Evolutionary conservation across 2,113 vertebrate genomes (phyloP).

Genomic region (Lynx canadensis): DNA sequence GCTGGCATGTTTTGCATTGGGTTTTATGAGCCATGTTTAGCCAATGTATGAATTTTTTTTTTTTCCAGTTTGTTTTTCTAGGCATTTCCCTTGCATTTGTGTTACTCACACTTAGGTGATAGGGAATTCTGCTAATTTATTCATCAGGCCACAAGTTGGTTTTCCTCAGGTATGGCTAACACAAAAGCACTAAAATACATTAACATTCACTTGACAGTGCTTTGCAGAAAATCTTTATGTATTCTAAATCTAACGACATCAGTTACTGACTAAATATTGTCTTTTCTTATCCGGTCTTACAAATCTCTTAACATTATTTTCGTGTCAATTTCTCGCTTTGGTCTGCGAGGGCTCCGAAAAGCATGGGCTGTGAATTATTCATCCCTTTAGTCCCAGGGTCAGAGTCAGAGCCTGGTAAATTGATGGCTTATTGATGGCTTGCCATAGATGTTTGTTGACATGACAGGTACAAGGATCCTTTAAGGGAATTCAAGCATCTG

Average conservation of each 20-base stretch:
- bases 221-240: neutral
- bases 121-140: neutral
- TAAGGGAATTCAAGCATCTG: neutral
- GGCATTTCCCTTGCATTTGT: neutral
- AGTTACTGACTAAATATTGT: neutral
- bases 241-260: neutral
- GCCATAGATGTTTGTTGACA: neutral
- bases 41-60: neutral
- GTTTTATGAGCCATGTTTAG: neutral
- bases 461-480: neutral
- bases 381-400: neutral
- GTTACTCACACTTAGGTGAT: neutral
- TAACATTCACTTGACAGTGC: neutral
- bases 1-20: neutral
- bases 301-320: neutral
- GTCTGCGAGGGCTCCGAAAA: neutral
- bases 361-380: neutral
- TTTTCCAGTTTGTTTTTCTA: neutral
- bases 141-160: neutral
- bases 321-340: neutral
- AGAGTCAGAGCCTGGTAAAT: neutral
- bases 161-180: neutral
- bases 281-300: conserved; percentile 10
- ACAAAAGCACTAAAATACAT: neutral
- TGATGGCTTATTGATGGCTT: neutral